Percentiles rank a stretch among this genome's conserved stretches.
phyloP scores from a whole-genome alignment of 2,888 invertebrate species.

The Phengaris arion region DNA sequence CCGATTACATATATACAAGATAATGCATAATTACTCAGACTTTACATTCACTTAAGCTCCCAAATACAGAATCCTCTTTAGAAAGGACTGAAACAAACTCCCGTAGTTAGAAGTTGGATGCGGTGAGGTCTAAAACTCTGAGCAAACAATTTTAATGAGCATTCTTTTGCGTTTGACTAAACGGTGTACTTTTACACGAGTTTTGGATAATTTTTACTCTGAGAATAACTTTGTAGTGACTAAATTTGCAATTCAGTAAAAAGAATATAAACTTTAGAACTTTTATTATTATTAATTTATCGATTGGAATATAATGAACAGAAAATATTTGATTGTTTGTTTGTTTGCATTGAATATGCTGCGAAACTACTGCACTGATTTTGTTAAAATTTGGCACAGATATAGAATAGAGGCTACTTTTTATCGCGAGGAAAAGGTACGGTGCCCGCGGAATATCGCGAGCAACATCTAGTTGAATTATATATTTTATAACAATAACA shows the following conservation, averaged over 20 bases:
- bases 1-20: neutral
- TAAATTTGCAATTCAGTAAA: neutral
- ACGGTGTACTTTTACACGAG: constrained; percentile 15
- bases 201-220: neutral
- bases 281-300: too few relatives aligned
- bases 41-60: constrained; percentile 1
- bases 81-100: constrained; percentile 16
- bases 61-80: constrained; percentile 5
- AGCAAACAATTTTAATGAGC: constrained; percentile 4
- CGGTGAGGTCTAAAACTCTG: constrained; percentile 4
- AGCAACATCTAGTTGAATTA: too few relatives aligned
- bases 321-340: too few relatives aligned
- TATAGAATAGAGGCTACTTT: too few relatives aligned
- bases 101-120: constrained; percentile 21
- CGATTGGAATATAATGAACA: too few relatives aligned
- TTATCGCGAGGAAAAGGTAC: too few relatives aligned
- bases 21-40: neutral
- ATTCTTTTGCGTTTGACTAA: constrained; percentile 17
- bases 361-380: too few relatives aligned
- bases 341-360: too few relatives aligned
- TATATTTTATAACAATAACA: too few relatives aligned
- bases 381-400: too few relatives aligned
- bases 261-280: neutral
- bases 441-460: too few relatives aligned
- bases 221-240: neutral